Evolutionary conservation across 2,113 vertebrate species (phyloP).

Genomic region (Cyanistes caeruleus): DNA sequence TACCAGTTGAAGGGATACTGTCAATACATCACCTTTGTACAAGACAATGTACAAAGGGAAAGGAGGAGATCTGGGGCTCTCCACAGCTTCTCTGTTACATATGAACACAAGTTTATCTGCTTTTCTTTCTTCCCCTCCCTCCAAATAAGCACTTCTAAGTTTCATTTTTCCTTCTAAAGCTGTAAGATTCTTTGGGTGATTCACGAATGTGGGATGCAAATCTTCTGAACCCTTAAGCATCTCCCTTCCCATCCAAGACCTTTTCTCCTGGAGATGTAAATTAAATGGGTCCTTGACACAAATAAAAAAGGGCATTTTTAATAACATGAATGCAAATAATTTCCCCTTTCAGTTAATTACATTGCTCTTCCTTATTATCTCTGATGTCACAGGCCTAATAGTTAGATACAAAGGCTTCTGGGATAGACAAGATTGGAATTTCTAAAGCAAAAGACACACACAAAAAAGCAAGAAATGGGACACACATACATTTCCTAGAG

Average conservation of each 20-base stretch:
- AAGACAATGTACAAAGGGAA: not conserved
- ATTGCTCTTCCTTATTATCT: not conserved
- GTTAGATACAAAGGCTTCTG: not conserved
- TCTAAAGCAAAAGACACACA: not conserved
- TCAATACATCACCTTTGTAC: not conserved
- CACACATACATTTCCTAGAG: not conserved
- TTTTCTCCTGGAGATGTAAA: conserved; percentile 9
- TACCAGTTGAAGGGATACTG: not conserved
- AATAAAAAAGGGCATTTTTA: conserved; percentile 22
- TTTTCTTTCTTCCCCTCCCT: not conserved
- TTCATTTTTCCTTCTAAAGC: not conserved
- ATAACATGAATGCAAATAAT: conserved; percentile 1
- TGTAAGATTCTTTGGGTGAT: not conserved
- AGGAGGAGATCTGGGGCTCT: not conserved
- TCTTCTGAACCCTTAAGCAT: not conserved
- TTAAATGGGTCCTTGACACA: conserved; percentile 23
- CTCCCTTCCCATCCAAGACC: conserved; percentile 4
- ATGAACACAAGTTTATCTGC: not conserved
- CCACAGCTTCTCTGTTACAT: not conserved
- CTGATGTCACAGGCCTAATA: not conserved
- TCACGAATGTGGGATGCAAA: not conserved
- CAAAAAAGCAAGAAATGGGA: not conserved
- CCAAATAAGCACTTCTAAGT: not conserved
- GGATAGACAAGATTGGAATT: not conserved
- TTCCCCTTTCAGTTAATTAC: conserved; percentile 21